Evolutionary conservation across 2,797 vertebrate genomes (phyloP).

Genomic region (Chelonia mydas): DNA sequence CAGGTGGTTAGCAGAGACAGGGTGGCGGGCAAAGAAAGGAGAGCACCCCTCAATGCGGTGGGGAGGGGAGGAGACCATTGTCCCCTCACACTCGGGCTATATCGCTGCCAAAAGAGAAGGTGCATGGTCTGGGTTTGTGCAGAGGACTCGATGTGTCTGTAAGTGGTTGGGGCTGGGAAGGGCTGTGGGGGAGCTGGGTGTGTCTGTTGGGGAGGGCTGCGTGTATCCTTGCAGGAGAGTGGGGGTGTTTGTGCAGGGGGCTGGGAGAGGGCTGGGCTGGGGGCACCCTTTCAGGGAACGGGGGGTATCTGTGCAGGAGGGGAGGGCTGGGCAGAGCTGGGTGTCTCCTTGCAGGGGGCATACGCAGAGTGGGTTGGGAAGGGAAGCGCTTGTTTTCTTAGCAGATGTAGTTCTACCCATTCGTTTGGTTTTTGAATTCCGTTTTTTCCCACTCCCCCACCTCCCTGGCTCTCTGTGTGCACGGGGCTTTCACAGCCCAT

Average conservation of each 20-base stretch:
- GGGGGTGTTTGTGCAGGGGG: background rate
- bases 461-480: constrained; percentile 48
- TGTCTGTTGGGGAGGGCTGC: background rate
- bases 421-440: background rate
- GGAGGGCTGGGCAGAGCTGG: no score
- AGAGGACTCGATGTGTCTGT: background rate
- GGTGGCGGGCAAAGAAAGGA: background rate
- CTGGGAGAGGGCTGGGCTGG: no score
- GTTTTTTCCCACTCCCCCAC: background rate
- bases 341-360: background rate
- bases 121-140: background rate
- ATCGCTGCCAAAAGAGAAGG: background rate
- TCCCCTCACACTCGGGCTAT: background rate
- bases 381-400: background rate
- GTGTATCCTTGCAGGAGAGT: background rate
- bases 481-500: constrained; percentile 47
- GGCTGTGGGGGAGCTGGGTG: background rate
- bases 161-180: background rate
- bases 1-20: background rate
- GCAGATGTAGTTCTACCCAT: constrained; percentile 42
- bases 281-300: background rate
- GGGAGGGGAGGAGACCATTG: background rate
- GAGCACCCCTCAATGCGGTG: background rate
- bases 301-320: background rate
- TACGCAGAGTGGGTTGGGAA: accelerated